Evolutionary conservation across 2,888 invertebrate species (phyloP), one percentile per base, ranked within the genome.

Genomic region (Hecatera dysodea): DNA sequence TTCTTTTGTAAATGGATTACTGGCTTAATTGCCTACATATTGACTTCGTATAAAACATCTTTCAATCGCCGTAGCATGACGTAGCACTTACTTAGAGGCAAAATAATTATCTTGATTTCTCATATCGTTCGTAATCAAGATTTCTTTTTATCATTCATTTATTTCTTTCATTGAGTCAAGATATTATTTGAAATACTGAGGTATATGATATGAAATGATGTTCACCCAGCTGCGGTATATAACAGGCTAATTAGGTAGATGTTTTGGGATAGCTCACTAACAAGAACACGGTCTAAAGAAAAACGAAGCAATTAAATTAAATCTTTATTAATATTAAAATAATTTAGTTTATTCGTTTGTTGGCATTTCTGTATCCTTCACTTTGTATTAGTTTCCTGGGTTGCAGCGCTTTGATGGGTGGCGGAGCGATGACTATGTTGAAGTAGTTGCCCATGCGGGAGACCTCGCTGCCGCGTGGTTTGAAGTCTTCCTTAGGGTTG

Each of bases 361-460:
- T 69, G 7, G 85, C 61, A 59, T 86, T 67, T 79, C 88, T 86
- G 64, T 88, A 91, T 15, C 67, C 81, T 19, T 92, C 92, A 42
- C 83, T 89, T 52, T 90, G 88, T 33, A 94, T 36, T 61, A 93
- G 80, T 86, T 95, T 95, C 62, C 95, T 89, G 2, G 95, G 94
- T 66, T 94, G 95, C 17, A 95, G 72, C 5, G 95, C 90, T 82
- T 94, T 94, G 53, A 95, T 94, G 2, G 95, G 95, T 2, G 95
- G 95, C 2, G 95, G 95, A 0, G 95, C 95, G 57, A 96, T 96
- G 42, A 96, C 95, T 29, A 95, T 95, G 76, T 95, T 95, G 79
- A 95, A 96, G 81, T 95, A 96, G 86, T 96, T 96, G 17, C 95
- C 95, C 95, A 95, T 94, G 71, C 95, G 88, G 4, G 95, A 93